Evolutionary conservation across 2,113 vertebrate species (phyloP).

Genomic region (Planiliza haematocheilus): DNA sequence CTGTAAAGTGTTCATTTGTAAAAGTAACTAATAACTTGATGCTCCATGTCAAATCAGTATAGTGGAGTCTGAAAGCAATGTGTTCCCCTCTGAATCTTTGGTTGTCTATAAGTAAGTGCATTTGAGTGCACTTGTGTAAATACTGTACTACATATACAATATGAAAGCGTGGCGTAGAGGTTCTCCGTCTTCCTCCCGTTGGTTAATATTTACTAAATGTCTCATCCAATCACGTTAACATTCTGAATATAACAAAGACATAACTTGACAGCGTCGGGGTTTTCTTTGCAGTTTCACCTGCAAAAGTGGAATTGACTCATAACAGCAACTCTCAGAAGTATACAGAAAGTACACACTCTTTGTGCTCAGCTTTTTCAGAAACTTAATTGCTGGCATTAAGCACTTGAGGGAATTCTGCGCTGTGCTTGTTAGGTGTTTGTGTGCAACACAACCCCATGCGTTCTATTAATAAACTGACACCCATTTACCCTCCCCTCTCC

Average conservation of each 20-base stretch:
- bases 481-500: slow-evolving; percentile 49
- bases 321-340: slow-evolving; percentile 47
- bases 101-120: too few species aligned
- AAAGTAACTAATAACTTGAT: not conserved
- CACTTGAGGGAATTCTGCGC: slow-evolving; percentile 74
- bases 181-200: not conserved
- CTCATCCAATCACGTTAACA: slow-evolving; percentile 12
- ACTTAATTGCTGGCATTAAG: slow-evolving; percentile 77
- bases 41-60: not conserved
- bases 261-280: slow-evolving; percentile 41
- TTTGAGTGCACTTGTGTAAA: not conserved
- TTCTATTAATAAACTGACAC: slow-evolving; percentile 82
- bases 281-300: slow-evolving; percentile 49
- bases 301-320: slow-evolving; percentile 39
- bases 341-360: slow-evolving; percentile 39
- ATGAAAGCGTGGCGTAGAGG: not conserved
- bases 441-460: slow-evolving; percentile 69
- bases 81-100: accelerated
- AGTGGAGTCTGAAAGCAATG: not conserved
- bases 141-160: not conserved
- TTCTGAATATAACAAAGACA: not conserved
- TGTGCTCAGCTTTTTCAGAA: slow-evolving; percentile 66
- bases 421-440: slow-evolving; percentile 80
- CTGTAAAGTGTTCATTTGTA: not conserved
- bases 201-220: slow-evolving; percentile 31